Conservation (phyloP, 1,140 invertebrate genomes). For the Drosophila azteca region DNA sequence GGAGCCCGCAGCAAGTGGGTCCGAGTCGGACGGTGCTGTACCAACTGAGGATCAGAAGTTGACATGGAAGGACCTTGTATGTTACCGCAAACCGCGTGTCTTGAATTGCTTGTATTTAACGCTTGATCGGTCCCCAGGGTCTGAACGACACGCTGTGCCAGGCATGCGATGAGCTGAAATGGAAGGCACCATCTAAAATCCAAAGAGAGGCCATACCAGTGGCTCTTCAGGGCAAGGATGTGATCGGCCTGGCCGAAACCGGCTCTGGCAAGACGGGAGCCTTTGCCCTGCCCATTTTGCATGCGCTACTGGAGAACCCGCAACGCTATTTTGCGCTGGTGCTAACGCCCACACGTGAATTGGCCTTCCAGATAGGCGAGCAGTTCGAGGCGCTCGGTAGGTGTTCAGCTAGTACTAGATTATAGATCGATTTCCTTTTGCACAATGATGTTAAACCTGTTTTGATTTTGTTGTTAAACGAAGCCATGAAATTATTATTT, state of each 20-base stretch:
- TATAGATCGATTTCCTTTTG: neutral
- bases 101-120: neutral
- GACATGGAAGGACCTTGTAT: conserved; percentile 78
- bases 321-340: conserved; percentile 97
- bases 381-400: conserved; percentile 97
- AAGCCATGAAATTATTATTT: conserved; percentile 77
- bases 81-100: neutral
- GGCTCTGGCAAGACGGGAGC: conserved; percentile 99
- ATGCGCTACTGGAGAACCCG: conserved; percentile 94
- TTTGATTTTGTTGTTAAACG: conserved; percentile 74
- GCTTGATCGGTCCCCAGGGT: conserved; percentile 86
- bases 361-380: conserved; percentile 98
- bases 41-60: conserved; percentile 33
- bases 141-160: conserved; percentile 95
- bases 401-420: conserved; percentile 7
- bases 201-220: conserved; percentile 96
- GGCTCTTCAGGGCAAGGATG: conserved; percentile 95
- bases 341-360: conserved; percentile 97
- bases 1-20: conserved; percentile 7
- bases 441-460: conserved; percentile 73
- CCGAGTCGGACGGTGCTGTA: conserved; percentile 14
- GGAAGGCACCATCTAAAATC: conserved; percentile 97
- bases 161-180: conserved; percentile 96
- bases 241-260: conserved; percentile 98
- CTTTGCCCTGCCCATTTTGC: conserved; percentile 97